Evolutionary conservation across 2,797 vertebrate genomes (phyloP).

Genomic region (Pyrocephalus nanus): DNA sequence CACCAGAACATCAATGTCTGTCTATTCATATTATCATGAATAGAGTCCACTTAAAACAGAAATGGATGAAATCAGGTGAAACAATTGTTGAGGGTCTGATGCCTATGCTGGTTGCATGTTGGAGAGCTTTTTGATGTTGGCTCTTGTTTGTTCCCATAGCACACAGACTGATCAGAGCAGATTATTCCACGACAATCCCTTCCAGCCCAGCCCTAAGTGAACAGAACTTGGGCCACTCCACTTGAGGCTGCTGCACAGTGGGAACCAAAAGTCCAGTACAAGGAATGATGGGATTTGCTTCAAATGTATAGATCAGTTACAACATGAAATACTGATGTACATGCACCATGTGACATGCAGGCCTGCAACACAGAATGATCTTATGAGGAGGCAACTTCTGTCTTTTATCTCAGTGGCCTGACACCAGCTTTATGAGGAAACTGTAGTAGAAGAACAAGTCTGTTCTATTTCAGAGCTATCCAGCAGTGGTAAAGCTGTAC

Average conservation of each 20-base stretch:
- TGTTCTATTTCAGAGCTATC: background rate
- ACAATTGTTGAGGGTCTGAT: background rate
- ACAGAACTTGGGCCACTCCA: background rate
- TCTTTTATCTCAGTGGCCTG: background rate
- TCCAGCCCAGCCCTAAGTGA: background rate
- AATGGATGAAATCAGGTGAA: background rate
- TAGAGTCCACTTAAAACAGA: background rate
- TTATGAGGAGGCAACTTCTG: background rate
- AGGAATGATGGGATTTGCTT: background rate
- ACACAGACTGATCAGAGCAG: background rate
- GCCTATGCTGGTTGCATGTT: background rate
- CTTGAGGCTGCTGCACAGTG: accelerated
- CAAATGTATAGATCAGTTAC: background rate
- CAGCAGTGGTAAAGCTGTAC: background rate
- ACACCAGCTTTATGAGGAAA: background rate
- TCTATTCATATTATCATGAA: background rate
- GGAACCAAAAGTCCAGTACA: background rate
- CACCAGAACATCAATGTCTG: background rate
- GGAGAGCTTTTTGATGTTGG: background rate
- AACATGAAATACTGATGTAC: background rate
- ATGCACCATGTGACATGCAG: background rate
- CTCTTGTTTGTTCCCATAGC: background rate
- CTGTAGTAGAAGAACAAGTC: background rate
- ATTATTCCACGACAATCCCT: background rate
- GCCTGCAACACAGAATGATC: background rate